Base-by-base conservation (phyloP, 92 coral and sea anemone species). In the Bergia sp. region DNA sequence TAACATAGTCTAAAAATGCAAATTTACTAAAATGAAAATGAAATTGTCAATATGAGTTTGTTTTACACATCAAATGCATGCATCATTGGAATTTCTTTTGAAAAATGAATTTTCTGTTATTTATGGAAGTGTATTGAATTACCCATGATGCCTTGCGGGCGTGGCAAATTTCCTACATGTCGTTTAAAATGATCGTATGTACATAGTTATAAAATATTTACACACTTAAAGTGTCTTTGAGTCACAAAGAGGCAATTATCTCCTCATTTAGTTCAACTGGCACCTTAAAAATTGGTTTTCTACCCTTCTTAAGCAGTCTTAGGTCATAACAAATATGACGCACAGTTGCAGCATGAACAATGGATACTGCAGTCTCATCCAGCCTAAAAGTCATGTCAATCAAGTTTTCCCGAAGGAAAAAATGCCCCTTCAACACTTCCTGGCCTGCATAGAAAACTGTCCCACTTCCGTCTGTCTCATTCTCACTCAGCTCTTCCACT, bases 251-350 rank as follows among this genome's bases (percentile, higher is more conserved):
- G 37, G 90, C 86, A 66, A 71, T 64, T 88, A 88, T 80, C 23
- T 80, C 90, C 85, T 88, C 86, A 88, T 88, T 79, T 42, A 88
- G 86, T 41, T 79, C 79, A 13, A 88, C 71, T 73, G 90, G 77
- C 12, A 87, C 90, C 49, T 37, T 79, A 88, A 78, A 88, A 69
- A 88, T 78, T 80, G 90, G 65, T 77, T 88, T 88, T 88, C 90
- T 80, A 5, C 86, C 90, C 86, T 69, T 88, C 55, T 80, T 80
- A 55, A 89, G 64, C 57, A 61, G 58, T 40, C 81, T 38, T 57
- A 87, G 85, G 76, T 87, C 90, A 87, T 80, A 77, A 61, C 90
- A 77, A 82, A 78, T 87, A 57, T 78, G 85, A 49, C 85, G 80
- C 13, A 77, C 90, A 65, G 85, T 78, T 67, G 85, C 89, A 15